A percentile compares a stretch with the other conserved stretches of the same genome.
These are phyloP conservation scores for Acrobasis consociella DNA, from an alignment of 2,888 invertebrate genomes.

Conservation along the genomic window DNA sequence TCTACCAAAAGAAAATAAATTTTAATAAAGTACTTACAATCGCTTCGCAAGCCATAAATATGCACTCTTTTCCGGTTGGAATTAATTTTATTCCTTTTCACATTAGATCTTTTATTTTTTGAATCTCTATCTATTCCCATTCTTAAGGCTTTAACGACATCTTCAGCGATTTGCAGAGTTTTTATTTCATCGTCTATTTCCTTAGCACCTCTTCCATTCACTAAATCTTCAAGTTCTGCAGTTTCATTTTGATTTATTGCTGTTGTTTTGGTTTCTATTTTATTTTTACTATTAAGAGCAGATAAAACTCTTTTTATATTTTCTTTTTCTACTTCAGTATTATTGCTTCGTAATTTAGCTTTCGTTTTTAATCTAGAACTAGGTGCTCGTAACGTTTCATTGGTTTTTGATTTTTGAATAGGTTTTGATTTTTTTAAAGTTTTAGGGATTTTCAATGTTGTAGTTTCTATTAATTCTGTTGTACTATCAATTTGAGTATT, in stretches of 20 bases:
- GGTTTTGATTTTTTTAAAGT: neutral
- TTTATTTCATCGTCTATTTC: neutral
- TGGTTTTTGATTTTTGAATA: neutral
- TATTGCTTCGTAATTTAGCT: too few relatives aligned
- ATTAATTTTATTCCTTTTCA: neutral
- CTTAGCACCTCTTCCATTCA: neutral
- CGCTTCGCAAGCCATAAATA: neutral
- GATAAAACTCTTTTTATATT: neutral
- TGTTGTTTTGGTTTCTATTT: neutral
- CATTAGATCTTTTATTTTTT: neutral
- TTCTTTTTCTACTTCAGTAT: neutral
- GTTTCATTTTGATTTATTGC: neutral
- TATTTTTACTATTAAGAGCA: neutral
- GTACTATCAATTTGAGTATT: too few relatives aligned
- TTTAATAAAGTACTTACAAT: neutral
- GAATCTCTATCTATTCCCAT: slow-evolving; percentile 21
- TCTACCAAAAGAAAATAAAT: too few relatives aligned
- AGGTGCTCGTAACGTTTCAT: neutral
- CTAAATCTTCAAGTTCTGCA: neutral
- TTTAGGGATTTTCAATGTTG: neutral
- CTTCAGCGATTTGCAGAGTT: slow-evolving; percentile 7
- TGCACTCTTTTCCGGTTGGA: neutral
- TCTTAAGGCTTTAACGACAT: slow-evolving; percentile 6
- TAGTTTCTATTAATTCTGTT: neutral
- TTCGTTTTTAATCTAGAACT: too few relatives aligned